A percentile compares a stretch with the other conserved stretches of the same genome.
Conservation (phyloP, 2,888 invertebrate species). For the Portevinia maculata region DNA sequence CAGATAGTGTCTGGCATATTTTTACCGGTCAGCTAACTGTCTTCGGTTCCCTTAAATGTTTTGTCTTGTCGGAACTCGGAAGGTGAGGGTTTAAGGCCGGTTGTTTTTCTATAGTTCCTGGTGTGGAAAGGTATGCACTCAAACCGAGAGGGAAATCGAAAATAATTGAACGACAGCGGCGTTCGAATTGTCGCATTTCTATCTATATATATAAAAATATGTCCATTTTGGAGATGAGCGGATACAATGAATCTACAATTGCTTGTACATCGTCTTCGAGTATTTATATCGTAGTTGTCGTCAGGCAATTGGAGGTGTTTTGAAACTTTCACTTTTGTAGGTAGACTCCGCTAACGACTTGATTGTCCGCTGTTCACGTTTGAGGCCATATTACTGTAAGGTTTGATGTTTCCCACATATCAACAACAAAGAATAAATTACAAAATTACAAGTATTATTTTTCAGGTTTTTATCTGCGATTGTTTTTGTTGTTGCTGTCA, state of each 20-base stretch:
- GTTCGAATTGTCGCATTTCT: conserved; percentile 47
- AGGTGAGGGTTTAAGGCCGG: conserved; percentile 45
- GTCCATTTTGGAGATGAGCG: conserved; percentile 64
- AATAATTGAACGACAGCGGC: conserved; percentile 58
- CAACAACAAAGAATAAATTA: conserved; percentile 66
- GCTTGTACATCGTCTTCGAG: too few species aligned
- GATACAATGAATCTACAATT: not conserved
- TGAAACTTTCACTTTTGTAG: conserved; percentile 70
- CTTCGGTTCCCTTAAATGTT: conserved; percentile 43
- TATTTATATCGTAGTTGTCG: not conserved
- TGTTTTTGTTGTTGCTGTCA: conserved; percentile 32
- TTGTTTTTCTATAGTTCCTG: conserved; percentile 49
- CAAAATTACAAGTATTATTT: conserved; percentile 49
- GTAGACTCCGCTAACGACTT: conserved; percentile 61
- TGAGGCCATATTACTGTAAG: conserved; percentile 38
- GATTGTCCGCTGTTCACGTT: conserved; percentile 62
- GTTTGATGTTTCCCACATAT: conserved; percentile 66
- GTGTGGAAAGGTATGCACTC: conserved; percentile 36
- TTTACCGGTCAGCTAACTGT: conserved; percentile 65
- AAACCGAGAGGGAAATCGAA: conserved; percentile 67
- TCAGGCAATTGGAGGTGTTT: conserved; percentile 50
- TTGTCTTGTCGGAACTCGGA: not conserved
- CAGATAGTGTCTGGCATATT: conserved; percentile 67
- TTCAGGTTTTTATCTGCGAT: conserved; percentile 27
- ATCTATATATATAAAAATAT: not conserved